Percentiles rank a stretch among this genome's conserved stretches.
These are phyloP conservation scores for Smutsia temminckii DNA, from an alignment of 2,797 vertebrate genomes.

Conservation along the genomic window DNA sequence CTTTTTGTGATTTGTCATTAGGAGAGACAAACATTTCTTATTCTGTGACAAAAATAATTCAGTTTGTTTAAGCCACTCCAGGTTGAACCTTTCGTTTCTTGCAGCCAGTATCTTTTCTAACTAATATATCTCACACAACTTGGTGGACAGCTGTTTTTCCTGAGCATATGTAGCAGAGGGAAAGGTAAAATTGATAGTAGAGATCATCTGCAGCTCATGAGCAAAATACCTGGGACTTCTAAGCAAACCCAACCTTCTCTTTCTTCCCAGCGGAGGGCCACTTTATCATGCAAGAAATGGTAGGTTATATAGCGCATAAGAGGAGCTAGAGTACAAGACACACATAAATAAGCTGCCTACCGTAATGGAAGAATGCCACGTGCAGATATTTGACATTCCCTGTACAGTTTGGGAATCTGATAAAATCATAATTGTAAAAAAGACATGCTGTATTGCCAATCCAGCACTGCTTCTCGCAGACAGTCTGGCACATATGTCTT, in stretches of 20 bases:
- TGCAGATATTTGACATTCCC: constrained; percentile 83
- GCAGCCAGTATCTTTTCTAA: neutral
- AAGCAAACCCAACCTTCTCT: constrained; percentile 58
- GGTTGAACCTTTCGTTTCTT: neutral
- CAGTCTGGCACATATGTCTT: constrained; percentile 84
- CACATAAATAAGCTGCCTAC: constrained; percentile 75
- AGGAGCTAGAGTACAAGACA: constrained; percentile 52
- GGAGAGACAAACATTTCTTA: neutral
- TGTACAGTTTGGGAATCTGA: constrained; percentile 82
- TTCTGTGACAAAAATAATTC: neutral
- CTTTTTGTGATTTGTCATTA: no score
- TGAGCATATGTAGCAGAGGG: neutral
- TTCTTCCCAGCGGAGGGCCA: constrained; percentile 61
- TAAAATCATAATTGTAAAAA: constrained; percentile 87
- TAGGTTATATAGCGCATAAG: constrained; percentile 18
- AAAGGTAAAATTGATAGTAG: neutral
- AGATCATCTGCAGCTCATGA: neutral
- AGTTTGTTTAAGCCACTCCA: neutral
- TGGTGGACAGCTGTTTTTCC: neutral
- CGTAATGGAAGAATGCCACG: constrained; percentile 78
- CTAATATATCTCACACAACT: neutral
- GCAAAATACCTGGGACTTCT: constrained; percentile 19
- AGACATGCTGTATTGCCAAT: constrained; percentile 82
- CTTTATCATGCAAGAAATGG: constrained; percentile 76
- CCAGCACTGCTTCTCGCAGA: constrained; percentile 77